Conservation (phyloP, 2,888 invertebrate species). For the Ptycholaimellus sp. region DNA sequence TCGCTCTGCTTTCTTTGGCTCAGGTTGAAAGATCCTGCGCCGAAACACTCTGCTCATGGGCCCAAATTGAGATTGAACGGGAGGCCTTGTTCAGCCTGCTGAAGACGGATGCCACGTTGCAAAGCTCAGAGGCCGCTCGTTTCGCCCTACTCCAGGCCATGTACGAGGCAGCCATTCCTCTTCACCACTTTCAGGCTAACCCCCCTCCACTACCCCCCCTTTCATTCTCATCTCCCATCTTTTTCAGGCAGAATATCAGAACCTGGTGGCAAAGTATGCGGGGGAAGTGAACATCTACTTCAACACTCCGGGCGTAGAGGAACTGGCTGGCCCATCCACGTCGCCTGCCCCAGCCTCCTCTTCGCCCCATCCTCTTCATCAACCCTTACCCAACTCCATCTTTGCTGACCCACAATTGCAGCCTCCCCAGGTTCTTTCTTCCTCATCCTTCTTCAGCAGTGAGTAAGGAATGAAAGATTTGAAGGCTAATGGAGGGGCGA, state of each 20-base stretch:
- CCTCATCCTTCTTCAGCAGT: too few relatives aligned
- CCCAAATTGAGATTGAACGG: conserved; percentile 6
- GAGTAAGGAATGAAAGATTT: too few relatives aligned
- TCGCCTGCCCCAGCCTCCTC: too few relatives aligned
- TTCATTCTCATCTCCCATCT: too few relatives aligned
- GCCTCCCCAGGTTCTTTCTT: too few relatives aligned
- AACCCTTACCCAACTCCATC: too few relatives aligned
- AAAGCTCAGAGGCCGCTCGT: conserved; percentile 37
- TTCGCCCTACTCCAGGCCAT: conserved; percentile 35
- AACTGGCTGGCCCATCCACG: too few relatives aligned
- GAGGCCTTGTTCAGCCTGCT: conserved; percentile 32
- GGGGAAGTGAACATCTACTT: conserved; percentile 8
- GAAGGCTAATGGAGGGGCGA: too few relatives aligned
- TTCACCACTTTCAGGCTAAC: too few relatives aligned
- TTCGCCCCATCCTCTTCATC: too few relatives aligned
- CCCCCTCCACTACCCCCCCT: too few relatives aligned
- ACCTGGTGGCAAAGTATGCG: conserved; percentile 7
- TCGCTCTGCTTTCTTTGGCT: conserved; percentile 18
- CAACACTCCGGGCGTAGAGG: conserved; percentile 1
- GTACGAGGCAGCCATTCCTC: conserved; percentile 20
- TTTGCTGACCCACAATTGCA: too few relatives aligned
- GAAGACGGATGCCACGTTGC: conserved; percentile 36
- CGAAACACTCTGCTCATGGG: not conserved
- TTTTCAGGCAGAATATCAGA: conserved; percentile 11
- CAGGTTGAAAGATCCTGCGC: conserved; percentile 7